phyloP scores from a whole-genome alignment of 1,140 invertebrate genomes.

The Propsilocerus akamusi region DNA sequence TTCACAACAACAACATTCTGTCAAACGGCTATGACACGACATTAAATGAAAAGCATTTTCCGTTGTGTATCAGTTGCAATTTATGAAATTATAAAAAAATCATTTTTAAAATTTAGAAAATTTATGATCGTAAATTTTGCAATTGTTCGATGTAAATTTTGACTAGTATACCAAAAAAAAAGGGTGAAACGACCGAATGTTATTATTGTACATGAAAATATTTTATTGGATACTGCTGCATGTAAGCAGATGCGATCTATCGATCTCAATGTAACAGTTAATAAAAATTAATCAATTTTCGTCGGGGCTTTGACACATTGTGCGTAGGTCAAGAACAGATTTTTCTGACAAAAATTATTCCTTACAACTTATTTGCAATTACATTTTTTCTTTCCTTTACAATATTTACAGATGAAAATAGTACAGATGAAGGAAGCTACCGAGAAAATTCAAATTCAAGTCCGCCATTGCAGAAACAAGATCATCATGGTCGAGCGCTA shows the following conservation, averaged over 20 bases:
- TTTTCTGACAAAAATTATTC: not conserved
- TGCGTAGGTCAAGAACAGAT: not conserved
- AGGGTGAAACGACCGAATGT: not conserved
- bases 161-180: not conserved
- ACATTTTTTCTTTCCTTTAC: not conserved
- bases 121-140: not conserved
- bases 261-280: not conserved
- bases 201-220: not conserved
- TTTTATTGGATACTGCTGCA: too few relatives aligned
- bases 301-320: not conserved
- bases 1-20: not conserved
- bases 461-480: not conserved
- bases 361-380: not conserved
- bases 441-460: conserved; percentile 1
- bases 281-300: conserved; percentile 4
- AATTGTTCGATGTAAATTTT: not conserved
- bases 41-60: not conserved
- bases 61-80: not conserved
- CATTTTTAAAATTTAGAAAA: not conserved
- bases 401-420: not conserved
- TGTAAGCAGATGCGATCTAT: not conserved
- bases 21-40: not conserved
- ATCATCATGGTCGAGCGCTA: not conserved
- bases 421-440: not conserved
- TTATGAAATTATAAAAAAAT: not conserved